These are phyloP conservation scores for Diarsia rubi DNA, from an alignment of 2,888 invertebrate genomes.

Conservation along the genomic window DNA sequence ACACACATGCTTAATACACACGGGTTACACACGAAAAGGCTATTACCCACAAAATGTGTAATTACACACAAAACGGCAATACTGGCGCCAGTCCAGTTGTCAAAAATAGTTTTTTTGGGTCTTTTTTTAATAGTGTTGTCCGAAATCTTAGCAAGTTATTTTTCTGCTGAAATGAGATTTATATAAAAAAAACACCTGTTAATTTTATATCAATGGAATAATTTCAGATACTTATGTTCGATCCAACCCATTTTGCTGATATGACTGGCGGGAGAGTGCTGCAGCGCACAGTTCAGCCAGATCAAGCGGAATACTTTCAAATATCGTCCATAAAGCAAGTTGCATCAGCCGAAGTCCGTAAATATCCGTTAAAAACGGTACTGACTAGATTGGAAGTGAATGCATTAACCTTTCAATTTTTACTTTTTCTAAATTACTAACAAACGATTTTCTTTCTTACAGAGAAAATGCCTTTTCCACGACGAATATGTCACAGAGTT, in stretches of 20 bases:
- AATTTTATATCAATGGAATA: not conserved
- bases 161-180: too few relatives aligned
- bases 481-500: constrained; percentile 63
- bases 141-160: not conserved
- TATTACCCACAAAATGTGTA: too few relatives aligned
- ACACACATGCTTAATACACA: too few relatives aligned
- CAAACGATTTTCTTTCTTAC: constrained; percentile 3
- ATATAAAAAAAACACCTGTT: not conserved
- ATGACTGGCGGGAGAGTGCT: constrained; percentile 77
- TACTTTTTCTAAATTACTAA: not conserved
- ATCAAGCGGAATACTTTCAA: constrained; percentile 67
- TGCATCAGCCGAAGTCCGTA: constrained; percentile 80
- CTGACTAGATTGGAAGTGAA: constrained; percentile 1
- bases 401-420: not conserved
- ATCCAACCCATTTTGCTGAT: constrained; percentile 80
- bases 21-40: too few relatives aligned
- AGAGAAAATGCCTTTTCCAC: constrained; percentile 51
- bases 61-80: too few relatives aligned
- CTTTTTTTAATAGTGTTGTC: constrained; percentile 13
- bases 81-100: too few relatives aligned
- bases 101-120: not conserved
- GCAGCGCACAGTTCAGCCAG: constrained; percentile 75
- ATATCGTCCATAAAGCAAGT: constrained; percentile 78
- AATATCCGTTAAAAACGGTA: constrained; percentile 77
- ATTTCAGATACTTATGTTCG: constrained; percentile 79